phyloP scores from a whole-genome alignment of 2,113 vertebrate species.

The Seriola dumerili region DNA sequence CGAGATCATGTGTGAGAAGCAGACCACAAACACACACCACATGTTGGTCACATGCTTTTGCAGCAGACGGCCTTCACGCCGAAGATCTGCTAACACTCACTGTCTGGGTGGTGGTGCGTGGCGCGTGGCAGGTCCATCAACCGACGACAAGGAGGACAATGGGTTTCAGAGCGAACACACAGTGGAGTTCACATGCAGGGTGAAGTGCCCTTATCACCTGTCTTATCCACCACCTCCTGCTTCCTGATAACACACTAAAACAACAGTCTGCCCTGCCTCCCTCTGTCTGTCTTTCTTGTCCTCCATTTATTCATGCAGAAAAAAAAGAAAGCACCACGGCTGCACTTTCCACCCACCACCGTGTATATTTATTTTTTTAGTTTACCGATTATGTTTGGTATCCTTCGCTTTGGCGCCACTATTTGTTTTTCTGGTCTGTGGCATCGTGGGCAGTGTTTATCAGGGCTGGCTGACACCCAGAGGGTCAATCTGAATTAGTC shows the following conservation, averaged over 20 bases:
- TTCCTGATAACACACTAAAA: slow-evolving; percentile 37
- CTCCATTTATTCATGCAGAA: not conserved
- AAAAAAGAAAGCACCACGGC: not conserved
- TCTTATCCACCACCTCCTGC: slow-evolving; percentile 33
- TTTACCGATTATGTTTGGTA: too few relatives aligned
- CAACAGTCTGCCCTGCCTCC: slow-evolving; percentile 7
- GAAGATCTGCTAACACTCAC: slow-evolving; percentile 50
- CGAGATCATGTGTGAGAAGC: too few relatives aligned
- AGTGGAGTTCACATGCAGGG: slow-evolving; percentile 73
- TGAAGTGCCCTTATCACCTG: slow-evolving; percentile 56
- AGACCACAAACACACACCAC: slow-evolving; percentile 8
- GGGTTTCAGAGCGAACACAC: slow-evolving; percentile 67
- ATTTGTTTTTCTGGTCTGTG: too few relatives aligned
- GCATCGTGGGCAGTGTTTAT: too few relatives aligned
- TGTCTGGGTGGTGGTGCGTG: not conserved
- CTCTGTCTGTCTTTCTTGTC: slow-evolving; percentile 12
- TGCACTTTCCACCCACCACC: not conserved
- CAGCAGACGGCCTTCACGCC: slow-evolving; percentile 28
- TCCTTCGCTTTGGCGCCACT: too few relatives aligned
- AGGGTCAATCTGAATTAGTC: too few relatives aligned
- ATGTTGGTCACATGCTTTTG: slow-evolving; percentile 1
- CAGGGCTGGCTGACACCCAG: too few relatives aligned
- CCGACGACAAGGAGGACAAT: not conserved
- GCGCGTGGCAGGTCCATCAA: slow-evolving; percentile 12
- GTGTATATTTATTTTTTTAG: too few relatives aligned